Base-by-base conservation (phyloP, 2,888 invertebrate species). In the Drymonia ruficornis region DNA sequence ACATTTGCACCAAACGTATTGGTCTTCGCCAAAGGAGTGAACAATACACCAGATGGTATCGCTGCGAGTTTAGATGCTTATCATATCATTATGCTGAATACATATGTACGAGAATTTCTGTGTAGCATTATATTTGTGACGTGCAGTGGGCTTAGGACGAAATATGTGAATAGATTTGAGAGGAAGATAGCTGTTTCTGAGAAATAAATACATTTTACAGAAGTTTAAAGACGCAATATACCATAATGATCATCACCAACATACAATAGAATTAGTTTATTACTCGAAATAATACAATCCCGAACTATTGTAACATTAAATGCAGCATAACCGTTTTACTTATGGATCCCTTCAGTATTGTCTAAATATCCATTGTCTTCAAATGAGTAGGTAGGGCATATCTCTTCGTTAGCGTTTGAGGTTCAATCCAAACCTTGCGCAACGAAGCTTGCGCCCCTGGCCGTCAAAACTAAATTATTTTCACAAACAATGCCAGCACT, bases 401-500 rank as follows among this genome's bases (percentile, higher is more conserved):
- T 9, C n/a, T 36, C n/a, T 31, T 31, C 7, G 23, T 12, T 12
- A 31, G 31, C 36, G 13, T 16, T 18, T n/a, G 29, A 34, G 13
- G 16, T 0, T 12, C 16, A 34, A 18, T 15, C 15, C 9, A 31
- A 46, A 2, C 9, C 16, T 29, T 46, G 16, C 16, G 5, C 18
- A 45, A 45, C 15, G 9, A 2, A 34, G n/a, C 31, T 16, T 13
- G 12, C 47, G 34, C 18, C 12, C 18, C 2, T 11, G 34, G 47
- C 34, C 34, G 11, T 45, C 5, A 28, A 45, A 46, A 34, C 18
- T 34, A 12, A 34, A 47, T 34, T 13, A 18, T 47, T 47, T 34
- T 18, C 31, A 18, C 31, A 55, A 59, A 71, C 63, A 65, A 70
- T 53, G 40, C 47, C 47, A 29, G 40, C 53, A 70, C 63, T 67